phyloP scores from a whole-genome alignment of 2,113 vertebrate genomes.

The Dendrocopos noguchii region DNA sequence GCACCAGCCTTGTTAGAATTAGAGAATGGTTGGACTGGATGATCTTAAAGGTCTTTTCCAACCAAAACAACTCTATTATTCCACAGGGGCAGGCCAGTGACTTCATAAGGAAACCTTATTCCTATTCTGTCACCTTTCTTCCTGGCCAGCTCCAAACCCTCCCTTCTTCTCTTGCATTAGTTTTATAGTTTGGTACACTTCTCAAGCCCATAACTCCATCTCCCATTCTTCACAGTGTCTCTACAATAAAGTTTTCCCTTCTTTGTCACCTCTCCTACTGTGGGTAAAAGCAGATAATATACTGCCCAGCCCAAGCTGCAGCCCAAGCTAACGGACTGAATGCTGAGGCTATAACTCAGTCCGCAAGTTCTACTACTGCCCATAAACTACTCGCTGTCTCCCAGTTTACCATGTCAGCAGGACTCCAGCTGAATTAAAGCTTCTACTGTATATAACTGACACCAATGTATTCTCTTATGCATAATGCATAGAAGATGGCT shows the following conservation, averaged over 20 bases:
- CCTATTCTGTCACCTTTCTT: background rate
- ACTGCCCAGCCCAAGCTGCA: conserved; percentile 15
- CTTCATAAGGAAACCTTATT: fast-evolving
- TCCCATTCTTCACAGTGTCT: background rate
- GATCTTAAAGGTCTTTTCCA: too few species aligned
- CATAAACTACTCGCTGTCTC: conserved; percentile 57
- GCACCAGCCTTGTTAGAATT: too few species aligned
- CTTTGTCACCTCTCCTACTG: conserved; percentile 10
- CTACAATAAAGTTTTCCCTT: conserved; percentile 29
- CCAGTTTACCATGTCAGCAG: conserved; percentile 60
- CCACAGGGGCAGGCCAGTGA: background rate
- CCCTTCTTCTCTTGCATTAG: background rate
- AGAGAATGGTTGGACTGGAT: too few species aligned
- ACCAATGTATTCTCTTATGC: conserved; percentile 50
- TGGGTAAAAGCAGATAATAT: conserved; percentile 33
- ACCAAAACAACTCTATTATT: too few species aligned
- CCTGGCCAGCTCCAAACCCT: background rate
- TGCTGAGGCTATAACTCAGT: conserved; percentile 35
- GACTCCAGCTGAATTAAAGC: conserved; percentile 53
- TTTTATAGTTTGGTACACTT: background rate
- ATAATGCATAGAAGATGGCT: conserved; percentile 53
- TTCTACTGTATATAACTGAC: conserved; percentile 50
- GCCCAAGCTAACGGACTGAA: background rate
- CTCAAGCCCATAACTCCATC: background rate
- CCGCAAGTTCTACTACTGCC: conserved; percentile 29